Percentiles rank a stretch among this genome's conserved stretches.
Evolutionary conservation across 2,888 invertebrate species (phyloP).

Genomic region (Lycocerus yunnanus): DNA sequence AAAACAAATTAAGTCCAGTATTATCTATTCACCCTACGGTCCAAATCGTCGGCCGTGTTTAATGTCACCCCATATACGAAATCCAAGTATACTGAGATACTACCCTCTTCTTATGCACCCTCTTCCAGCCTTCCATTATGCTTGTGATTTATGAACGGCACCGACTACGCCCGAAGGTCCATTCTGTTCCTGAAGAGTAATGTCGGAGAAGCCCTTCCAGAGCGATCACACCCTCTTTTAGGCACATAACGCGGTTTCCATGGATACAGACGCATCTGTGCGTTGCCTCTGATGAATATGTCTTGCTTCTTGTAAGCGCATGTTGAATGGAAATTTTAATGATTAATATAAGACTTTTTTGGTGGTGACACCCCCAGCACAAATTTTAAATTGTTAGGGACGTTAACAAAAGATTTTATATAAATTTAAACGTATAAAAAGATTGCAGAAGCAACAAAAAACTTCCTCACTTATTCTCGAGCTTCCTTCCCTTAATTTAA

Average conservation of each 20-base stretch:
- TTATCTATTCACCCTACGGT: slow-evolving; percentile 23
- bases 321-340: slow-evolving; percentile 29
- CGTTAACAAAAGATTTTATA: slow-evolving; percentile 1
- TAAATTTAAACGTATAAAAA: slow-evolving; percentile 3
- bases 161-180: slow-evolving; percentile 36
- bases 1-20: slow-evolving; percentile 34
- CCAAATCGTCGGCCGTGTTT: slow-evolving; percentile 31
- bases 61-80: slow-evolving; percentile 26
- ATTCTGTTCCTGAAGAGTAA: slow-evolving; percentile 28
- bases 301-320: slow-evolving; percentile 28
- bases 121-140: slow-evolving; percentile 31
- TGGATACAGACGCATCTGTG: slow-evolving; percentile 48
- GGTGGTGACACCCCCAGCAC: slow-evolving; percentile 14
- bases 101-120: slow-evolving; percentile 22
- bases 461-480: not conserved
- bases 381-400: slow-evolving; percentile 2
- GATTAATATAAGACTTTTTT: slow-evolving; percentile 24
- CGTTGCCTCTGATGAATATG: slow-evolving; percentile 30
- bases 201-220: slow-evolving; percentile 31
- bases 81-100: slow-evolving; percentile 23
- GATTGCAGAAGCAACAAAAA: not conserved
- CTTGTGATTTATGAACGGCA: slow-evolving; percentile 34
- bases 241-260: slow-evolving; percentile 42
- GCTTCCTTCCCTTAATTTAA: not conserved
- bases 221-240: slow-evolving; percentile 41